Conservation (phyloP, 2,113 vertebrate genomes). For the Ochotona princeps region DNA sequence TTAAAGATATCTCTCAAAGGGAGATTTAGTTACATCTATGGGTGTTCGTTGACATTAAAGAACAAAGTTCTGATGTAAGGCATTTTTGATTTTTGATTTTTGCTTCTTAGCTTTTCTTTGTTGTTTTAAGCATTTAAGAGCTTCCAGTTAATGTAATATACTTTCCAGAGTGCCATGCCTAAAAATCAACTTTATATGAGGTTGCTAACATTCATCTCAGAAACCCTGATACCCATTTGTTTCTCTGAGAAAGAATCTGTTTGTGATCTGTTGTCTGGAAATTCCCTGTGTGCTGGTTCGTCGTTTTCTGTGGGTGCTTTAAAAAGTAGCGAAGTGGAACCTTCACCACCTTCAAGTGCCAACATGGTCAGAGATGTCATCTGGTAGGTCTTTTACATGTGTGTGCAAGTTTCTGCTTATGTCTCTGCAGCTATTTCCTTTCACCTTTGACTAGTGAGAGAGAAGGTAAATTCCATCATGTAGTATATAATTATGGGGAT, state of each 20-base stretch:
- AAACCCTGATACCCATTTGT: slow-evolving; percentile 36
- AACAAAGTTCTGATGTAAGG: slow-evolving; percentile 26
- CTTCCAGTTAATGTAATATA: not conserved
- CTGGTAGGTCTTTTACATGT: not conserved
- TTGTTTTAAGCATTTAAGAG: slow-evolving; percentile 28
- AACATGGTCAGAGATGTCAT: not conserved
- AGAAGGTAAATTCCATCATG: slow-evolving; percentile 42
- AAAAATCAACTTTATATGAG: slow-evolving; percentile 44
- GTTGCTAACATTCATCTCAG: not conserved
- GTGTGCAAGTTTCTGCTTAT: not conserved
- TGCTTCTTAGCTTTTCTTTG: slow-evolving; percentile 44
- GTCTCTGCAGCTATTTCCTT: slow-evolving; percentile 16
- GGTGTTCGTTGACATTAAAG: slow-evolving; percentile 40
- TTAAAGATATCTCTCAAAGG: not conserved
- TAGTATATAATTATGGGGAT: slow-evolving; percentile 36
- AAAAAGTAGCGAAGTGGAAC: slow-evolving; percentile 53
- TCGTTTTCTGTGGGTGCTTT: slow-evolving; percentile 54
- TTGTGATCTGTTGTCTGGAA: slow-evolving; percentile 27
- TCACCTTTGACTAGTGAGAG: slow-evolving; percentile 36
- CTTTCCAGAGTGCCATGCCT: not conserved
- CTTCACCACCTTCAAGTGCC: not conserved
- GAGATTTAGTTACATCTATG: slow-evolving; percentile 20
- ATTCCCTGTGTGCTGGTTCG: not conserved
- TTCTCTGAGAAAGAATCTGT: slow-evolving; percentile 44
- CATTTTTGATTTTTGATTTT: slow-evolving; percentile 47